phyloP scores from a whole-genome alignment of 1,140 invertebrate genomes.

The Drosophila quadrilineata region DNA sequence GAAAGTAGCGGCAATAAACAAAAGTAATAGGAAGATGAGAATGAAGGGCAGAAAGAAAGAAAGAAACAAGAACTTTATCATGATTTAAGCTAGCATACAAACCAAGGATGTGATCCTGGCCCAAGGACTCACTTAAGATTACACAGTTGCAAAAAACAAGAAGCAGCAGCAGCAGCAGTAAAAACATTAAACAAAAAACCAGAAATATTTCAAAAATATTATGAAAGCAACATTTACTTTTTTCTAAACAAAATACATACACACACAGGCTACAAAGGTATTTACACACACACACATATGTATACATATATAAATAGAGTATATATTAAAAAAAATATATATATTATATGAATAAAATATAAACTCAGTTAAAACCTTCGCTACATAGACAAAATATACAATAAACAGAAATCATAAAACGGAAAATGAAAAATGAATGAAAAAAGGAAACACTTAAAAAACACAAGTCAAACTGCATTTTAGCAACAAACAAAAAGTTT shows the following conservation, averaged over 20 bases:
- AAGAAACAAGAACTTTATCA: conserved; percentile 65
- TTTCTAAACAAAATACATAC: conserved; percentile 32
- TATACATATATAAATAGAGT: conserved; percentile 8
- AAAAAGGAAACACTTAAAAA: conserved; percentile 39
- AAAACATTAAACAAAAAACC: conserved; percentile 38
- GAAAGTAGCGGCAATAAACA: conserved; percentile 24
- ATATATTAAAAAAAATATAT: conserved; percentile 29
- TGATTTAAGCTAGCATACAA: conserved; percentile 79
- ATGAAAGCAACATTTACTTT: conserved; percentile 47
- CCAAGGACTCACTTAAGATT: conserved; percentile 71
- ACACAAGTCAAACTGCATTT: conserved; percentile 38
- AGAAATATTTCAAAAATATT: conserved; percentile 74
- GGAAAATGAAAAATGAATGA: neutral
- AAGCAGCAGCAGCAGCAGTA: too few species aligned
- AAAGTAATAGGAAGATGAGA: conserved; percentile 15
- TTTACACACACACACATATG: too few species aligned
- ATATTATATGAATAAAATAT: conserved; percentile 13
- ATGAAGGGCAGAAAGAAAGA: conserved; percentile 24
- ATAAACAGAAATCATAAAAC: conserved; percentile 36
- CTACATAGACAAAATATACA: conserved; percentile 43
- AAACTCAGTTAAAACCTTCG: conserved; percentile 45
- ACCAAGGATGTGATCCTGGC: conserved; percentile 78
- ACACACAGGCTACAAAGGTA: conserved; percentile 28
- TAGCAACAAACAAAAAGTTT: conserved; percentile 25
- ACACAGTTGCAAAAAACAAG: conserved; percentile 27